These are phyloP conservation scores for Erithacus rubecula DNA, from an alignment of 2,797 vertebrate genomes.

Conservation along the genomic window DNA sequence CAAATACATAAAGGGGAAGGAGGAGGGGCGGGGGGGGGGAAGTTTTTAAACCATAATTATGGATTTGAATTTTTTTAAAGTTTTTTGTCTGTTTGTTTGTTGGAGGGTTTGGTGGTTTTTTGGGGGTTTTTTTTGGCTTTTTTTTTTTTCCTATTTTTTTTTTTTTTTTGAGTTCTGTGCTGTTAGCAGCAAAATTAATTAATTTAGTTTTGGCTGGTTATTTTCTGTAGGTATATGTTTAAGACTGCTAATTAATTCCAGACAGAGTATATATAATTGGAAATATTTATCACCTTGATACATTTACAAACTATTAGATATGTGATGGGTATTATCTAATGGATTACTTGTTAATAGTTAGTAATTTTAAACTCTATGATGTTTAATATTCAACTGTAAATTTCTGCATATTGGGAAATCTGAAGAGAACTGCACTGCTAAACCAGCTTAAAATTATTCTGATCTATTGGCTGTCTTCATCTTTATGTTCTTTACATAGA, in stretches of 20 bases:
- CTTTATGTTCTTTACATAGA: background rate
- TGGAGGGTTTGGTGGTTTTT: too few species aligned
- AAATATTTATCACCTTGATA: background rate
- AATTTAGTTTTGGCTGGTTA: background rate
- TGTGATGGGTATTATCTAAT: background rate
- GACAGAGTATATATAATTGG: background rate
- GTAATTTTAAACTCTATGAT: background rate
- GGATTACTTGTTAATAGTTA: background rate
- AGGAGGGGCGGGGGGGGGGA: rapidly evolving
- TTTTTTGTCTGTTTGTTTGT: background rate
- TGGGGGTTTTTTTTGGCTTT: too few species aligned
- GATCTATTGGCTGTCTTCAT: background rate
- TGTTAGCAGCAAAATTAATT: background rate
- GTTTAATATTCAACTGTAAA: background rate
- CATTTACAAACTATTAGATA: background rate
- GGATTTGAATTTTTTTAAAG: background rate
- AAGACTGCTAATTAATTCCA: background rate
- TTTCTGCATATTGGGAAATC: background rate
- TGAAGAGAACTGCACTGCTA: background rate
- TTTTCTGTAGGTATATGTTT: background rate
- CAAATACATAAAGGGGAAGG: rapidly evolving
- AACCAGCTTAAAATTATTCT: background rate
- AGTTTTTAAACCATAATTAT: background rate
- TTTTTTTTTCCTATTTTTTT: background rate
- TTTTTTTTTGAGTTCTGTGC: background rate